phyloP scores from a whole-genome alignment of 2,113 vertebrate species.

The Lagopus muta region DNA sequence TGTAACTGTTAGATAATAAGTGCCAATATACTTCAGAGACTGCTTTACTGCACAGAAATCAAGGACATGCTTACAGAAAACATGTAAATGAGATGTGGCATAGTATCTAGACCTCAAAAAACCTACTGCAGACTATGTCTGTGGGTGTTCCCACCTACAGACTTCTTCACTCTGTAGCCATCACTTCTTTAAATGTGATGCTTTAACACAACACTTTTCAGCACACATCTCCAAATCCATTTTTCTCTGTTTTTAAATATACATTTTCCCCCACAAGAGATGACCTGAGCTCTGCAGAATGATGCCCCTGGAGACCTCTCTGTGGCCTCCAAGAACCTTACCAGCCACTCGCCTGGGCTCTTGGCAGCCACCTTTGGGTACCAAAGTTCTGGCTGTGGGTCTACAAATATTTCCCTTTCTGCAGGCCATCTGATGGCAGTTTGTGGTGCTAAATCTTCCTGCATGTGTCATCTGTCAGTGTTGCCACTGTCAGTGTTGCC shows the following conservation, averaged over 20 bases:
- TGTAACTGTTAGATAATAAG: not conserved
- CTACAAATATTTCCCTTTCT: not conserved
- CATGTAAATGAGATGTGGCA: not conserved
- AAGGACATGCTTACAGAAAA: not conserved
- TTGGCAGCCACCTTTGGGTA: not conserved
- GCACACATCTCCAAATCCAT: not conserved
- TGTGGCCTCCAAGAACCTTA: not conserved
- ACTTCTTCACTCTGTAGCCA: not conserved
- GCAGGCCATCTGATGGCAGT: not conserved
- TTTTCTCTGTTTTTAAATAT: not conserved
- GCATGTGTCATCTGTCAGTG: not conserved
- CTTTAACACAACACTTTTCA: not conserved
- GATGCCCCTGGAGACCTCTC: not conserved
- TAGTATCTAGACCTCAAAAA: not conserved
- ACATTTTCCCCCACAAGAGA: not conserved
- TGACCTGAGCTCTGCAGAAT: not conserved
- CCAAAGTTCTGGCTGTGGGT: not conserved
- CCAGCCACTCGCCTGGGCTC: not conserved
- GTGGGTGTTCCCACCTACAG: not conserved
- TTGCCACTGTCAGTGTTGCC: not conserved
- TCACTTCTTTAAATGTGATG: not conserved
- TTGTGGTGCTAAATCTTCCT: not conserved
- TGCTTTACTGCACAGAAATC: not conserved
- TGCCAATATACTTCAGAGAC: not conserved
- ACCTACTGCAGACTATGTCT: not conserved